These are phyloP conservation scores for Poecile montanus DNA, from an alignment of 2,797 vertebrate genomes.

Conservation along the genomic window DNA sequence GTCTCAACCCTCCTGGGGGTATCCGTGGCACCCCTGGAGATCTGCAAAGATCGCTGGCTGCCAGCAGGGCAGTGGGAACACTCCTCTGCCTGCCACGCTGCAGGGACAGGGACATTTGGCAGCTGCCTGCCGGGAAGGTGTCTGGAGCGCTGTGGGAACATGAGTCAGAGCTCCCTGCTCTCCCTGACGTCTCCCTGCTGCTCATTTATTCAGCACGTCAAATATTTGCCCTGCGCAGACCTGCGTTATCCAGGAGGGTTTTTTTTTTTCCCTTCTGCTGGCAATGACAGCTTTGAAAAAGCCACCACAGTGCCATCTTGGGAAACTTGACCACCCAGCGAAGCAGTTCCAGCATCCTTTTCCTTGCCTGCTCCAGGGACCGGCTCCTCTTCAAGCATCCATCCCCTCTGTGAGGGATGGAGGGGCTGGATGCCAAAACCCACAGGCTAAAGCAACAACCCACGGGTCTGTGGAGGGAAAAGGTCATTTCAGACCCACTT, in stretches of 20 bases:
- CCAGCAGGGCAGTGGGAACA: neutral
- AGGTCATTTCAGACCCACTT: neutral
- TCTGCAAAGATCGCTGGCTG: neutral
- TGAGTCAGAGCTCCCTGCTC: slow-evolving; percentile 34
- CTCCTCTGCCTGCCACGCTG: neutral
- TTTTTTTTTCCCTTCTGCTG: neutral
- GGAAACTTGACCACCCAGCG: neutral
- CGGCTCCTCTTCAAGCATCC: neutral
- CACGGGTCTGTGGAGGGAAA: neutral
- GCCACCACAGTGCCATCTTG: slow-evolving; percentile 54
- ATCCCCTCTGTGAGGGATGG: neutral
- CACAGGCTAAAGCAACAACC: neutral
- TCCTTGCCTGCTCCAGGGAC: neutral
- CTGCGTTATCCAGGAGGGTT: neutral
- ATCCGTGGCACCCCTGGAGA: neutral
- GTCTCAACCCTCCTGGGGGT: neutral
- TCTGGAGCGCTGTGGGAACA: slow-evolving; percentile 9
- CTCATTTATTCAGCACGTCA: slow-evolving; percentile 48
- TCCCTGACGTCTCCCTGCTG: slow-evolving; percentile 33
- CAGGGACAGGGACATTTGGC: neutral
- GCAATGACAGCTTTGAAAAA: neutral
- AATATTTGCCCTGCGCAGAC: slow-evolving; percentile 34
- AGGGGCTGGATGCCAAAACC: neutral
- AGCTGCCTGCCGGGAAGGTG: slow-evolving; percentile 41
- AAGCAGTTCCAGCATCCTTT: neutral